Percentiles rank a stretch among this genome's conserved stretches.
These are phyloP conservation scores for Puntigrus tetrazona DNA, from an alignment of 2,113 vertebrate species.

Conservation along the genomic window DNA sequence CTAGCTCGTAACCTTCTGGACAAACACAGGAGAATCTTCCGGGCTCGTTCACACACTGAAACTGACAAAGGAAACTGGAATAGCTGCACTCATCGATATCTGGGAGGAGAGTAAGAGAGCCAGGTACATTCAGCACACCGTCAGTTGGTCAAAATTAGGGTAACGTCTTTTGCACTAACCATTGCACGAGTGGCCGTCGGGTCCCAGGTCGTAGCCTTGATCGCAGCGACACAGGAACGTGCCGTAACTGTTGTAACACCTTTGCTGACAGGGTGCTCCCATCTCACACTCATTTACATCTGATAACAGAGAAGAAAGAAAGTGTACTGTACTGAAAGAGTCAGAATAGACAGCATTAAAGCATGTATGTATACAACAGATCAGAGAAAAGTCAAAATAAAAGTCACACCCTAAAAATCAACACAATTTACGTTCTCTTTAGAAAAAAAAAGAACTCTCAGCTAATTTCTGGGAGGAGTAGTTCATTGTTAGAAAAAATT, in stretches of 20 bases:
- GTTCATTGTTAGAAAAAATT: too few relatives aligned
- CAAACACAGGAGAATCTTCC: slow-evolving; percentile 87
- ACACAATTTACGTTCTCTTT: too few relatives aligned
- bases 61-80: slow-evolving; percentile 88
- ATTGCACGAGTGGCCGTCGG: slow-evolving; percentile 82
- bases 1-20: slow-evolving; percentile 87
- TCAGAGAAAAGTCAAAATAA: too few relatives aligned
- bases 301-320: slow-evolving; percentile 52
- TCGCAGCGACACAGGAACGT: slow-evolving; percentile 90
- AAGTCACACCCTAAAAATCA: too few relatives aligned
- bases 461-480: too few relatives aligned
- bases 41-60: slow-evolving; percentile 85
- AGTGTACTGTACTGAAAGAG: neutral
- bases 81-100: slow-evolving; percentile 91
- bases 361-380: too few relatives aligned
- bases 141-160: neutral
- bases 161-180: slow-evolving; percentile 66
- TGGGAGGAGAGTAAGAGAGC: slow-evolving; percentile 55
- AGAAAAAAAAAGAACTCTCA: too few relatives aligned
- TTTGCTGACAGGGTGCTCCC: slow-evolving; percentile 89
- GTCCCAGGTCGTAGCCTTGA: slow-evolving; percentile 85
- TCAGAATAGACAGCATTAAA: neutral
- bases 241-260: slow-evolving; percentile 89
- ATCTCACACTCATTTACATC: slow-evolving; percentile 92
- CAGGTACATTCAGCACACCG: neutral